Percentiles rank a stretch among this genome's conserved stretches.
Conservation (phyloP, 2,888 invertebrate species). For the Teinopalpus imperialis region DNA sequence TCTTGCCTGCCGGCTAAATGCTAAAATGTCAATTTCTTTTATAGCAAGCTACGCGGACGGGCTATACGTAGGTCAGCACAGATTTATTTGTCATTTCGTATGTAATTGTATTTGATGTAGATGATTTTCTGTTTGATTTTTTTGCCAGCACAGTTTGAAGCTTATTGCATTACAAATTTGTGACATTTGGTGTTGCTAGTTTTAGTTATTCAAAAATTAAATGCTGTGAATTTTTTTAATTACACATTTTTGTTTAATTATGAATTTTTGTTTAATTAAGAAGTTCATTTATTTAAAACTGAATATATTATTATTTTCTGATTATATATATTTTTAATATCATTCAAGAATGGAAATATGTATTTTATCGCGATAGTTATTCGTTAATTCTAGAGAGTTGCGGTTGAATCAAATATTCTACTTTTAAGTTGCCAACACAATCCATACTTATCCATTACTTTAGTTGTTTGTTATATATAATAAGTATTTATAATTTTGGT, state of each 20-base stretch:
- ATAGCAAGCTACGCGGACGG: constrained; percentile 92
- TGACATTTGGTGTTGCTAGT: constrained; percentile 27
- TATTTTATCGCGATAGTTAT: constrained; percentile 1
- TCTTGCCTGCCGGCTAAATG: constrained; percentile 28
- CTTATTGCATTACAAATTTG: constrained; percentile 20
- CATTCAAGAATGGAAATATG: background rate
- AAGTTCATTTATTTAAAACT: background rate
- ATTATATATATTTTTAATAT: background rate
- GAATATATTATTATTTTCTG: too few species aligned
- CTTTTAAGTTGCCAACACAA: constrained; percentile 20
- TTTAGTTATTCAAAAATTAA: constrained; percentile 1
- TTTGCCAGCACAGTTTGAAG: constrained; percentile 24
- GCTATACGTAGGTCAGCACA: constrained; percentile 89
- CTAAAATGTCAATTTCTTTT: constrained; percentile 62
- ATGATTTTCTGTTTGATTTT: constrained; percentile 28
- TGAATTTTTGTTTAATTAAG: background rate
- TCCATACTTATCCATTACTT: constrained; percentile 12
- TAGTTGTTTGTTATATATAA: background rate
- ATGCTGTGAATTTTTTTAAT: background rate
- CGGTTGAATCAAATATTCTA: background rate
- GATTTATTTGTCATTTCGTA: constrained; percentile 42
- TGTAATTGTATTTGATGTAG: constrained; percentile 53
- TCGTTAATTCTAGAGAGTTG: background rate
- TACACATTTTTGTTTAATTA: background rate
- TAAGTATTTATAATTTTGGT: too few species aligned